phyloP scores from a whole-genome alignment of 2,797 vertebrate species.

The Melopsittacus undulatus region DNA sequence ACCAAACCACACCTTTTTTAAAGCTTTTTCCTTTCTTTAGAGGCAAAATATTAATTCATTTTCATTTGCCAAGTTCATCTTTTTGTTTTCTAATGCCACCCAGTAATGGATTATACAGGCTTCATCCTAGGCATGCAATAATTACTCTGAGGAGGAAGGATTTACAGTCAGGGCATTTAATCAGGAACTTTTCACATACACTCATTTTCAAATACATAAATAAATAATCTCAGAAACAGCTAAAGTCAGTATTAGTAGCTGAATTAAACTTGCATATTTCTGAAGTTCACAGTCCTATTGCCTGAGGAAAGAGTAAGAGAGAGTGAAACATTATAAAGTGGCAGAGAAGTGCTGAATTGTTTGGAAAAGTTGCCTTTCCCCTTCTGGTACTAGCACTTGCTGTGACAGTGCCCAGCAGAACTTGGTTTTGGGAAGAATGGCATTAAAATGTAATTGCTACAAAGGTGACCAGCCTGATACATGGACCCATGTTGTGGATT shows the following conservation, averaged over 20 bases:
- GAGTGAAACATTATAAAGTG: neutral
- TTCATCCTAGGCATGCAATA: neutral
- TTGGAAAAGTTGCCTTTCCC: neutral
- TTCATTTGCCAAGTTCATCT: neutral
- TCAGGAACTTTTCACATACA: neutral
- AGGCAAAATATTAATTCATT: neutral
- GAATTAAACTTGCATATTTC: neutral
- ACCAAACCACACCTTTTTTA: neutral
- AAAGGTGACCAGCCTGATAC: neutral
- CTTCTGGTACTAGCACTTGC: neutral
- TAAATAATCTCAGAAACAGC: constrained; percentile 32
- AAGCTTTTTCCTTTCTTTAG: neutral
- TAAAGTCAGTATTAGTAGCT: neutral
- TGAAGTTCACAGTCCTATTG: neutral
- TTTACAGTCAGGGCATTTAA: neutral
- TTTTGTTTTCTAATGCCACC: neutral
- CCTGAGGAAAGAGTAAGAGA: constrained; percentile 9
- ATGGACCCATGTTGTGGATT: neutral
- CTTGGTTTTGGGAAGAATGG: neutral
- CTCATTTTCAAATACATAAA: constrained; percentile 26
- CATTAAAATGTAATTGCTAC: neutral
- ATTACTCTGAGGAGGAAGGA: neutral
- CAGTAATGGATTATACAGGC: neutral
- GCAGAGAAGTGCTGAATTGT: neutral
- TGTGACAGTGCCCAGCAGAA: neutral